These are phyloP conservation scores for Alcedo quadribrachys DNA, from an alignment of 2,797 vertebrate species.

Conservation along the genomic window DNA sequence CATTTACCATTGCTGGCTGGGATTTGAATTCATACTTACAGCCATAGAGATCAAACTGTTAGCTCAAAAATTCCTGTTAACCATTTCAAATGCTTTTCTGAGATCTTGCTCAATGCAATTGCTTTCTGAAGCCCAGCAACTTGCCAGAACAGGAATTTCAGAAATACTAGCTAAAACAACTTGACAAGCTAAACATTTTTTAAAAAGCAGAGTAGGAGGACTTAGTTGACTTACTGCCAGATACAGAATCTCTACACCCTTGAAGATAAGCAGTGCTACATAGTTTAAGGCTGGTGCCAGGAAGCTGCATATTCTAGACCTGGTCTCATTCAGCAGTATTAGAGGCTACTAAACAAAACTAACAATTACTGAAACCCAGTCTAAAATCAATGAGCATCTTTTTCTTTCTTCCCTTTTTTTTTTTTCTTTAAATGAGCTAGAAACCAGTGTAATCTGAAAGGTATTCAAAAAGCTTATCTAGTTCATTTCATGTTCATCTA, in stretches of 20 bases:
- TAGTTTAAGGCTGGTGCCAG: neutral
- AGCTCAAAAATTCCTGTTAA: neutral
- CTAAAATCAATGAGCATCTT: neutral
- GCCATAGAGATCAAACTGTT: neutral
- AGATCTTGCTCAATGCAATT: neutral
- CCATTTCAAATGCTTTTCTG: neutral
- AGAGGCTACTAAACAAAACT: neutral
- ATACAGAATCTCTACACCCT: neutral
- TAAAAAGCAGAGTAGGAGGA: slow-evolving; percentile 31
- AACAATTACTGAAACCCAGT: neutral
- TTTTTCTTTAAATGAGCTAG: neutral
- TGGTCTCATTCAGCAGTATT: neutral
- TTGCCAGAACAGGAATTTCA: slow-evolving; percentile 13
- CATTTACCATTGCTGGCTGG: neutral
- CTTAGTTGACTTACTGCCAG: slow-evolving; percentile 25
- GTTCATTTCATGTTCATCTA: neutral
- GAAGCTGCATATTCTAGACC: neutral
- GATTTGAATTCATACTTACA: neutral
- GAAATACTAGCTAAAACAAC: slow-evolving; percentile 19
- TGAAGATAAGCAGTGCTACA: neutral
- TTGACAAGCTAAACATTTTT: slow-evolving; percentile 37
- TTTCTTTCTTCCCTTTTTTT: neutral
- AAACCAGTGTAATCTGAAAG: neutral
- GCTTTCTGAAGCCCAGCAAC: neutral
- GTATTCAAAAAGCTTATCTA: neutral